These are phyloP conservation scores for Carcina quercana DNA, from an alignment of 2,888 invertebrate species.

Conservation along the genomic window DNA sequence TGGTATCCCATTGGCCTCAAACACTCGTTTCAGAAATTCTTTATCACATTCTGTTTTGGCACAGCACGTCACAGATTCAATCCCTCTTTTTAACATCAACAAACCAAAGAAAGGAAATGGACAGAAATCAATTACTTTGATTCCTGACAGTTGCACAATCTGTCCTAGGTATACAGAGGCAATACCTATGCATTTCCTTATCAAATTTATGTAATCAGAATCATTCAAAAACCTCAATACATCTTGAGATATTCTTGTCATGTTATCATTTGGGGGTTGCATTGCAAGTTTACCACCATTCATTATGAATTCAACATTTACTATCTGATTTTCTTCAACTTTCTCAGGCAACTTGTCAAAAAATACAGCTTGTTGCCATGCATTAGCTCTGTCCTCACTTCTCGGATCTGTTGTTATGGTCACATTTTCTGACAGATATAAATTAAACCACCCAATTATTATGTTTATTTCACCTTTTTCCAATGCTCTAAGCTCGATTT, in stretches of 20 bases:
- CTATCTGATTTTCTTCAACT: slow-evolving; percentile 33
- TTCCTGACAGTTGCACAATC: slow-evolving; percentile 39
- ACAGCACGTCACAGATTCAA: slow-evolving; percentile 55
- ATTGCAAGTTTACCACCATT: slow-evolving; percentile 50
- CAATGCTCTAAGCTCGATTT: slow-evolving; percentile 43
- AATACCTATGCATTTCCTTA: slow-evolving; percentile 46
- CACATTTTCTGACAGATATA: slow-evolving; percentile 77
- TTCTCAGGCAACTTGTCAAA: slow-evolving; percentile 62
- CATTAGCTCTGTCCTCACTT: slow-evolving; percentile 58
- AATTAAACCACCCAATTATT: slow-evolving; percentile 82
- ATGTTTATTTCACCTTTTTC: slow-evolving; percentile 75
- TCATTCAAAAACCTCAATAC: slow-evolving; percentile 68
- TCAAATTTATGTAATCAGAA: slow-evolving; percentile 47
- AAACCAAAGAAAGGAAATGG: slow-evolving; percentile 79
- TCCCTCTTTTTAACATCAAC: slow-evolving; percentile 66
- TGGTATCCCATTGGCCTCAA: slow-evolving; percentile 50
- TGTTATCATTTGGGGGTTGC: slow-evolving; percentile 27
- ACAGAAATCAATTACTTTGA: slow-evolving; percentile 71
- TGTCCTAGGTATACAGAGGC: slow-evolving; percentile 51
- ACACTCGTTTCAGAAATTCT: slow-evolving; percentile 54
- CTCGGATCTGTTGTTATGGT: slow-evolving; percentile 77
- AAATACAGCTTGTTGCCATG: slow-evolving; percentile 88
- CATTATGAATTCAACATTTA: slow-evolving; percentile 46
- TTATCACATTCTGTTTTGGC: slow-evolving; percentile 46
- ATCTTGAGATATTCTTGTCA: slow-evolving; percentile 41